Evolutionary conservation across 2,113 vertebrate species (phyloP).

Genomic region (Clarias batrachus): DNA sequence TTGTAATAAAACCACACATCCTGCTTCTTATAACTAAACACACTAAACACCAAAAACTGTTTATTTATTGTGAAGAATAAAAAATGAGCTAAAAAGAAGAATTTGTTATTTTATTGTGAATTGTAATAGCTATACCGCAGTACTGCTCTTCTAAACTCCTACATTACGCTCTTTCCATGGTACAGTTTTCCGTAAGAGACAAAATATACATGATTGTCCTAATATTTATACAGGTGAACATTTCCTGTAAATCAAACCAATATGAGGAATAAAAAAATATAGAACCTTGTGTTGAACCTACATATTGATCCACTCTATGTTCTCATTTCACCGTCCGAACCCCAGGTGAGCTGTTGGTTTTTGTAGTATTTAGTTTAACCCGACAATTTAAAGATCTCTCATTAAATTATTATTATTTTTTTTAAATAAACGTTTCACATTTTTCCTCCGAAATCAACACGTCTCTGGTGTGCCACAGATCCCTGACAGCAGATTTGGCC

Average conservation of each 20-base stretch:
- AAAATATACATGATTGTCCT: neutral
- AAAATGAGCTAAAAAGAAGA: neutral
- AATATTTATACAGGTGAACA: neutral
- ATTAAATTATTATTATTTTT: neutral
- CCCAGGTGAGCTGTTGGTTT: neutral
- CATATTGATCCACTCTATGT: neutral
- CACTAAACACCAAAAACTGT: neutral
- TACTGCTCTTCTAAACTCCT: neutral
- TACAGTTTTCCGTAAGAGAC: neutral
- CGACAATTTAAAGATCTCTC: neutral
- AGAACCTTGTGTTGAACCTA: neutral
- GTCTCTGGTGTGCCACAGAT: neutral
- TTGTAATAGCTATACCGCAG: neutral
- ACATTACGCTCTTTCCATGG: too few species aligned
- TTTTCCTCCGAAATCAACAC: neutral
- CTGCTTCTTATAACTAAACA: neutral
- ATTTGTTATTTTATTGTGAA: neutral
- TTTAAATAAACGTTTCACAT: neutral
- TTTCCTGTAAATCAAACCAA: neutral
- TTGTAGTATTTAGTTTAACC: neutral
- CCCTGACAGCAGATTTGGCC: neutral
- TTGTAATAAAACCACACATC: slow-evolving; percentile 16
- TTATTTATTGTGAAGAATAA: neutral
- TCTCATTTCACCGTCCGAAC: neutral
- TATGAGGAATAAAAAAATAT: neutral